Conservation (phyloP, 2,888 invertebrate genomes). For the Drosophila suboccidentalis region DNA sequence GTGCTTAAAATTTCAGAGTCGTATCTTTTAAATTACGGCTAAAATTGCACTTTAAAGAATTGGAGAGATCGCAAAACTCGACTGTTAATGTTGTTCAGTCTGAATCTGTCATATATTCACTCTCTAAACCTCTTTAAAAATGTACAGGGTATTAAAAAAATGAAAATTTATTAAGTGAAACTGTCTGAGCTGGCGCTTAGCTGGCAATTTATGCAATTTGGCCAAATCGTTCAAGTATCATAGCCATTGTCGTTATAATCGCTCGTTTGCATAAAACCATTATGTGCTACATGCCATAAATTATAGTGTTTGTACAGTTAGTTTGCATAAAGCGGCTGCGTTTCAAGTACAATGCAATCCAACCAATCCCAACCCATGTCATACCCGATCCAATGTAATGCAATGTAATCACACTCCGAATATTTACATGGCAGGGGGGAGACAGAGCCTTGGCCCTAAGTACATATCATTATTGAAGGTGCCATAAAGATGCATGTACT, state of each 20-base stretch:
- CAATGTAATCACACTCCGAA: constrained; percentile 45
- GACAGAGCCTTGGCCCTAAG: constrained; percentile 41
- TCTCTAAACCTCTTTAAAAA: background rate
- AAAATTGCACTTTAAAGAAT: background rate
- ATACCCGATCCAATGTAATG: constrained; percentile 35
- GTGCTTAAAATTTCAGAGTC: background rate
- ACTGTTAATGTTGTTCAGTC: no score
- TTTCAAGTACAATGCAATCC: constrained; percentile 57
- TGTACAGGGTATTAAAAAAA: constrained; percentile 29
- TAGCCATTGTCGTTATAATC: constrained; percentile 68
- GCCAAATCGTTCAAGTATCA: constrained; percentile 62
- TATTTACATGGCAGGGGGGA: constrained; percentile 32
- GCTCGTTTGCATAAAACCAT: constrained; percentile 79
- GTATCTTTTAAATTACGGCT: background rate
- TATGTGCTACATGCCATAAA: constrained; percentile 77
- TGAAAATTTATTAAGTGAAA: constrained; percentile 39
- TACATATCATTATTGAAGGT: constrained; percentile 41
- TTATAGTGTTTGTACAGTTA: constrained; percentile 78
- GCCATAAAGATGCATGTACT: constrained; percentile 20
- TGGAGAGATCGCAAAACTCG: background rate
- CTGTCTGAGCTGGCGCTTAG: constrained; percentile 49
- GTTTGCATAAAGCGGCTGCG: constrained; percentile 71
- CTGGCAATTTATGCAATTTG: constrained; percentile 73
- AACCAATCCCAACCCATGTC: constrained; percentile 24
- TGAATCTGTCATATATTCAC: background rate